Percentiles rank a stretch among this genome's conserved stretches.
These are phyloP conservation scores for Euleptes europaea DNA, from an alignment of 2,113 vertebrate genomes.

Conservation along the genomic window DNA sequence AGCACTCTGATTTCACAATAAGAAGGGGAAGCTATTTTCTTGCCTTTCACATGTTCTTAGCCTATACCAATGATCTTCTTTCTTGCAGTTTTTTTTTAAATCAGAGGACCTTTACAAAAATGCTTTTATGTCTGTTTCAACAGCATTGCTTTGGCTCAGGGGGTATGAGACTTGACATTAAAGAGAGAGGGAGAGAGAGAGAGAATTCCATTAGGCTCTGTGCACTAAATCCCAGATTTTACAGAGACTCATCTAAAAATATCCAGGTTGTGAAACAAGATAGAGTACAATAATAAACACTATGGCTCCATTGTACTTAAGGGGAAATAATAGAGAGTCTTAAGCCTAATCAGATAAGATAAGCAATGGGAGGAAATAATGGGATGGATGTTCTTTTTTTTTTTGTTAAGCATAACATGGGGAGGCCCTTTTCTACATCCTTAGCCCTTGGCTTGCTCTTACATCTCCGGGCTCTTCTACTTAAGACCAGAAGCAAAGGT, in stretches of 20 bases:
- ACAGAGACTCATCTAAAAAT: slow-evolving; percentile 69
- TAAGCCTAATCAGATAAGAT: slow-evolving; percentile 6
- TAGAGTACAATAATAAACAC: slow-evolving; percentile 57
- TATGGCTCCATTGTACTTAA: slow-evolving; percentile 35
- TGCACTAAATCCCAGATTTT: slow-evolving; percentile 67
- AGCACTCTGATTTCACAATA: background rate
- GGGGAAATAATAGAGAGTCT: slow-evolving; percentile 26
- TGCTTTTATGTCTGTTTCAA: slow-evolving; percentile 65
- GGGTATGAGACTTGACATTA: slow-evolving; percentile 43
- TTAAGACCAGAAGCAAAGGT: background rate
- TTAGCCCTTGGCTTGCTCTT: background rate
- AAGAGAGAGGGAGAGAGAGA: slow-evolving; percentile 48
- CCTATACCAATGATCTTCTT: slow-evolving; percentile 56
- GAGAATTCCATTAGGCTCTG: slow-evolving; percentile 65
- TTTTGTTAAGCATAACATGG: background rate
- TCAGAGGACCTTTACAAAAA: slow-evolving; percentile 58
- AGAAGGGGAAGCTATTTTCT: background rate
- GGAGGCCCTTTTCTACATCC: background rate
- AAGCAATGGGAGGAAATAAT: slow-evolving; percentile 23
- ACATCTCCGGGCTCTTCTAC: background rate
- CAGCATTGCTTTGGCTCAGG: slow-evolving; percentile 55
- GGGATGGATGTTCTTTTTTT: accelerated
- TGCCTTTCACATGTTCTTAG: background rate
- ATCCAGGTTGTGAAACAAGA: slow-evolving; percentile 64
- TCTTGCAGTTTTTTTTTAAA: slow-evolving; percentile 43